These are phyloP conservation scores for Psilanteris sp. DNA, from an alignment of 1,140 invertebrate species.

Conservation along the genomic window DNA sequence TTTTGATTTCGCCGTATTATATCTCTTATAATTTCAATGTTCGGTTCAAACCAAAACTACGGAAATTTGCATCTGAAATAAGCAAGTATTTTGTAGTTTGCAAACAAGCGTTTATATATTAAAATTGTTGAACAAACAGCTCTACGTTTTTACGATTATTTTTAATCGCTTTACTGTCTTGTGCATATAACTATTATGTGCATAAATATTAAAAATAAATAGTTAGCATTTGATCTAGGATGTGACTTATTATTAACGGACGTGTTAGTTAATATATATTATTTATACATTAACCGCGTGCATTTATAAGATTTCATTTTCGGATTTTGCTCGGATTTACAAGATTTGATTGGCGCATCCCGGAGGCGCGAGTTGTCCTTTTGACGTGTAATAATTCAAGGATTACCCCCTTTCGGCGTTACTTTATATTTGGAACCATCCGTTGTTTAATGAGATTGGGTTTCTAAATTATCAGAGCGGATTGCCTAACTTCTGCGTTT, in stretches of 20 bases:
- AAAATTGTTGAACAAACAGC: too few relatives aligned
- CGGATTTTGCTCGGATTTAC: too few relatives aligned
- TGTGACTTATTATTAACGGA: constrained; percentile 27
- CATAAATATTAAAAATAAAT: constrained; percentile 19
- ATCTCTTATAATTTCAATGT: too few relatives aligned
- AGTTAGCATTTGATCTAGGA: constrained; percentile 23
- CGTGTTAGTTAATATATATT: constrained; percentile 9
- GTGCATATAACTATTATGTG: constrained; percentile 7
- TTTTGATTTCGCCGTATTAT: too few relatives aligned
- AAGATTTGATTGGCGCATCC: too few relatives aligned
- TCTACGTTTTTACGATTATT: constrained; percentile 30
- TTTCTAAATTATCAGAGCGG: constrained; percentile 5
- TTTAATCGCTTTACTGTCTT: constrained; percentile 32
- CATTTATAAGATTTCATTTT: too few relatives aligned
- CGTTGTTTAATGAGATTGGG: constrained; percentile 14
- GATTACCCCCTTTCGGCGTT: not conserved
- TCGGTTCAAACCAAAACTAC: not conserved
- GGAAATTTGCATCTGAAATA: constrained; percentile 29
- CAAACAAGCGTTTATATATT: too few relatives aligned
- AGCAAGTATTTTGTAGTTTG: too few relatives aligned
- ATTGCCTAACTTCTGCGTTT: constrained; percentile 6
- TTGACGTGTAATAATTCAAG: constrained; percentile 10
- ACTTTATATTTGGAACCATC: not conserved
- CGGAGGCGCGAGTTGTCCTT: too few relatives aligned
- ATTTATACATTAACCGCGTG: constrained; percentile 5